These are phyloP conservation scores for Escarpia spicata DNA, from an alignment of 2,888 invertebrate genomes.

Conservation along the genomic window DNA sequence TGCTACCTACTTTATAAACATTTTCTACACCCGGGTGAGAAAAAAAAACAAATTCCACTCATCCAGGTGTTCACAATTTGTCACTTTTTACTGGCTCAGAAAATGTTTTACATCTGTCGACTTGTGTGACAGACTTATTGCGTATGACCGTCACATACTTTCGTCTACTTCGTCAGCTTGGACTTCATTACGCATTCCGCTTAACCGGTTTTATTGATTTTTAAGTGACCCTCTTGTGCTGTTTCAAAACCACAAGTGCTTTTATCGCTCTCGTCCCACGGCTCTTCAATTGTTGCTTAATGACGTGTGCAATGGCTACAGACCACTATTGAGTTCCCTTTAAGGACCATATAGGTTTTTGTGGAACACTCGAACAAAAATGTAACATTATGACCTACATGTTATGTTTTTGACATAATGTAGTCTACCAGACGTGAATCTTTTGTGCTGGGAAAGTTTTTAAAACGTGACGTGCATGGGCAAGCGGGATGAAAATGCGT, in stretches of 20 bases:
- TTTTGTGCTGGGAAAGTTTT: background rate
- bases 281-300: background rate
- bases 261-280: background rate
- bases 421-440: background rate
- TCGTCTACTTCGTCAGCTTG: background rate
- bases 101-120: background rate
- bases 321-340: background rate
- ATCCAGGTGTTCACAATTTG: background rate
- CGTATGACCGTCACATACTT: background rate
- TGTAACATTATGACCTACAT: too few species aligned
- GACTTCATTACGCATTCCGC: background rate
- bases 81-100: background rate
- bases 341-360: background rate
- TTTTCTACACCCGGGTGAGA: background rate
- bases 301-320: background rate
- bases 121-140: background rate
- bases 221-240: background rate
- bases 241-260: background rate
- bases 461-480: background rate
- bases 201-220: background rate
- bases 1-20: background rate
- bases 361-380: too few species aligned
- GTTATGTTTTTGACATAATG: background rate
- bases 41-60: background rate
- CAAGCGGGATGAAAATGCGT: background rate